Evolutionary conservation across 64 coral and sea anemone genomes (phyloP).

Genomic region (Montipora capricornis): DNA sequence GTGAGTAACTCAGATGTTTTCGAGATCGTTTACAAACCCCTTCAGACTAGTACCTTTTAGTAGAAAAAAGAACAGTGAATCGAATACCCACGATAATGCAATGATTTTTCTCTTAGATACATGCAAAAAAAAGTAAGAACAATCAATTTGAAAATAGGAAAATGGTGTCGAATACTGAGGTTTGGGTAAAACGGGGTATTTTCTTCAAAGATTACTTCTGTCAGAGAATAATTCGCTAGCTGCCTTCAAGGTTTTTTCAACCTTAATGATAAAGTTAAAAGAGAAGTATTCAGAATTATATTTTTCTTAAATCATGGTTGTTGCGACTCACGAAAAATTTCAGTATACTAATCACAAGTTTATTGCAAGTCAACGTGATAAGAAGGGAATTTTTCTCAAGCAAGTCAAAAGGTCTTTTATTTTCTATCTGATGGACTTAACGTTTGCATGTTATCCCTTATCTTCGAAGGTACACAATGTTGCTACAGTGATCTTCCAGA

Average conservation of each 20-base stretch:
- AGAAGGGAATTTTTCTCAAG: too few species aligned
- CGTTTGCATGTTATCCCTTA: too few species aligned
- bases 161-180: not conserved
- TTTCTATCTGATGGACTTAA: too few species aligned
- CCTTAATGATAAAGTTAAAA: too few species aligned
- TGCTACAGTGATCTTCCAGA: too few species aligned
- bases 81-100: not conserved
- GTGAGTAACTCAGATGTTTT: not conserved
- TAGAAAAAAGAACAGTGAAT: not conserved
- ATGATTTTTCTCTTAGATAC: not conserved
- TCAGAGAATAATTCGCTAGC: not conserved
- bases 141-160: not conserved
- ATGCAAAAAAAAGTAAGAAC: not conserved
- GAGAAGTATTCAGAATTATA: too few species aligned
- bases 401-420: too few species aligned
- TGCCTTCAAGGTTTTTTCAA: not conserved
- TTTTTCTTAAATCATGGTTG: too few species aligned
- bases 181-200: not conserved
- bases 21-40: not conserved
- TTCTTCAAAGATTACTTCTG: not conserved
- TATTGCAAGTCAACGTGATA: too few species aligned
- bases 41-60: not conserved
- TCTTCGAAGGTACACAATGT: too few species aligned
- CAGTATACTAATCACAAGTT: too few species aligned
- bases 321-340: too few species aligned